Evolutionary conservation across 2,113 vertebrate genomes (phyloP), one percentile per base, ranked within the genome.

Genomic region (Pangasianodon hypophthalmus): DNA sequence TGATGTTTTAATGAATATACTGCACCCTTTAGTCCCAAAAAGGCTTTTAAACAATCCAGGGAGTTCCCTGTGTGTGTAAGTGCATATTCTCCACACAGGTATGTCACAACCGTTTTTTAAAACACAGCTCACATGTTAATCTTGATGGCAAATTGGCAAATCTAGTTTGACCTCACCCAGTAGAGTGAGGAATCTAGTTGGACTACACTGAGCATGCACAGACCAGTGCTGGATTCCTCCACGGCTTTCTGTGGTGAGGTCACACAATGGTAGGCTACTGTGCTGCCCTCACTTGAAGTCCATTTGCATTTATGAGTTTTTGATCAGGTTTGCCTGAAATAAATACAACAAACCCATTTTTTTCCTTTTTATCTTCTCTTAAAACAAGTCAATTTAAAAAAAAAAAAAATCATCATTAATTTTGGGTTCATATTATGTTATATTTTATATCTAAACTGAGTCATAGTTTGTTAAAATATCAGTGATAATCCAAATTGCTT

Each of bases 141-240:
- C 90, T 82, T 90, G 81, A 92, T 87, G 84, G n/a, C n/a, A n/a
- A n/a, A 91, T 85, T 90, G 79, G 44, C 54, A 90, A 94, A 90
- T 91, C 89, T 92, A 81, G 87, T 90, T 93, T 91, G 93, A 91
- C 84, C 83, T 90, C 44, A 85, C 85, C 89, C 93, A 93, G 88
- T 50, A 29, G 75, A 62, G 48, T 46, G 60, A 92, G 94, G 94
- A 96, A 96, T 96, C 95, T 93, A 89, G 95, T 95, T 92, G 21
- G 93, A 94, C 94, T 92, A 90, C 95, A 94, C 86, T 82, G 92
- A 95, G 94, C 95, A 92, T 95, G 96, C 94, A 93, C 94, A 93
- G 96, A 95, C 95, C 94, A 89, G 96, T 37, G 91, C 93, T 94
- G 94, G 95, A 96, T 96, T 96, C 93, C 92, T 94, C 83, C 44